phyloP scores from a whole-genome alignment of 23 tunicate species.

The Trididemnum nubilum region DNA sequence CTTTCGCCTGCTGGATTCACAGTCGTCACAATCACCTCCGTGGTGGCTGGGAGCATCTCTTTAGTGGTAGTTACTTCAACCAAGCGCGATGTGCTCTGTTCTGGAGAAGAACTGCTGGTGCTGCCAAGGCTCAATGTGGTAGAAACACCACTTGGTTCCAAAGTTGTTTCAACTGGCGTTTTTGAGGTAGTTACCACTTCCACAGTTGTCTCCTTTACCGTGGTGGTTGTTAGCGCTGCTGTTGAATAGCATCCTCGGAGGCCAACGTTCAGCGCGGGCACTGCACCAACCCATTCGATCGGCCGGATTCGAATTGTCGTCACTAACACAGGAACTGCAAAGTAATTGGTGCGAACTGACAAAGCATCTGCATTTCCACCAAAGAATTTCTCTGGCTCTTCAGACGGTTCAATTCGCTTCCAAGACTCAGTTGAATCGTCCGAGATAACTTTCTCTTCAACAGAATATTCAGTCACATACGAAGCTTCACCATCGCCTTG shows the following conservation, averaged over 20 bases:
- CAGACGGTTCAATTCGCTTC: constrained; percentile 10
- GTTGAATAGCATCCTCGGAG: constrained; percentile 54
- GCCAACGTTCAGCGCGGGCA: constrained; percentile 60
- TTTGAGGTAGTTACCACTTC: constrained; percentile 46
- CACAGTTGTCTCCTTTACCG: constrained; percentile 10
- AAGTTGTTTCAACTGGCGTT: constrained; percentile 21
- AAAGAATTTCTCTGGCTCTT: constrained; percentile 17
- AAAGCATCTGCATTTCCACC: constrained; percentile 39
- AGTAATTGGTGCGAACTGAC: constrained; percentile 10
- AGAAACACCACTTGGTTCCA: neutral
- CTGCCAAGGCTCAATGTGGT: constrained; percentile 16
- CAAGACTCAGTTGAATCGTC: neutral
- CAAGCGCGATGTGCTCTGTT: neutral
- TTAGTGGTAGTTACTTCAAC: constrained; percentile 45
- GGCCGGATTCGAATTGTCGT: constrained; percentile 38
- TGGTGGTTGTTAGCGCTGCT: constrained; percentile 35
- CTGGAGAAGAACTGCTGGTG: neutral
- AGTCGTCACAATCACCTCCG: constrained; percentile 23
- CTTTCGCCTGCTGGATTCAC: constrained; percentile 29
- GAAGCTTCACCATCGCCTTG: constrained; percentile 47
- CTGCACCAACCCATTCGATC: constrained; percentile 33
- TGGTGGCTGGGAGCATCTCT: constrained; percentile 44
- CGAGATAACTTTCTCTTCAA: constrained; percentile 2
- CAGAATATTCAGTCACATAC: constrained; percentile 47
- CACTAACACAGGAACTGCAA: constrained; percentile 19